Evolutionary conservation across 2,888 invertebrate genomes (phyloP).

Genomic region (Melinopterus prodromus): DNA sequence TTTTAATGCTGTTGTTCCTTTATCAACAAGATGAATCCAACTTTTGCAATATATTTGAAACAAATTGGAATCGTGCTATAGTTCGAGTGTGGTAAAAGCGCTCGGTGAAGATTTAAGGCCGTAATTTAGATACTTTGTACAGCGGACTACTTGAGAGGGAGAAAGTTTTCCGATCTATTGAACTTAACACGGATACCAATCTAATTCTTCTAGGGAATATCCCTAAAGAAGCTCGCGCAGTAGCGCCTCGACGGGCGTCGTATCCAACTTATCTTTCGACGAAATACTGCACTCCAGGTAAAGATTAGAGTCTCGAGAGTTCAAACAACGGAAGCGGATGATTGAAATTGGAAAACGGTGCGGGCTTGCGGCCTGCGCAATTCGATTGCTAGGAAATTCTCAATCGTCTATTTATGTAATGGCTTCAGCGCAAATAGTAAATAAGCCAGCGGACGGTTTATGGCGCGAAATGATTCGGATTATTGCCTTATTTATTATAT

Average conservation of each 20-base stretch:
- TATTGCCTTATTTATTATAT: neutral
- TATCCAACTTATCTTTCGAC: neutral
- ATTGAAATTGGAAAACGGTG: conserved; percentile 4
- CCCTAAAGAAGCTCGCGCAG: neutral
- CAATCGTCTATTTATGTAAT: neutral
- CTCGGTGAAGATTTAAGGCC: neutral
- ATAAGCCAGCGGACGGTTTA: neutral
- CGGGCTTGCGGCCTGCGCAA: neutral
- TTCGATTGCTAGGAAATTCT: neutral
- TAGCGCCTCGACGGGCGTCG: neutral
- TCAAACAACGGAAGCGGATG: neutral
- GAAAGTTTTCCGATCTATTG: conserved; percentile 4
- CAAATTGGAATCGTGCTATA: neutral
- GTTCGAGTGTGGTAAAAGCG: neutral
- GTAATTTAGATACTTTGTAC: neutral
- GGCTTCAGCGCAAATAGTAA: neutral
- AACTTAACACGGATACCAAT: conserved; percentile 4
- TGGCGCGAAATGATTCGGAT: neutral
- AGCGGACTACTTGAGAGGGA: neutral
- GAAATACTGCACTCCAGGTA: conserved; percentile 4
- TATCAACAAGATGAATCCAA: too few relatives aligned
- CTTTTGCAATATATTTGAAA: too few relatives aligned
- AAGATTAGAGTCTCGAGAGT: neutral
- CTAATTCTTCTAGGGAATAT: neutral
- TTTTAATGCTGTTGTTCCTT: too few relatives aligned